Percentiles rank a stretch among this genome's conserved stretches.
Conservation (phyloP, 2,113 vertebrate species). For the Bucco capensis region DNA sequence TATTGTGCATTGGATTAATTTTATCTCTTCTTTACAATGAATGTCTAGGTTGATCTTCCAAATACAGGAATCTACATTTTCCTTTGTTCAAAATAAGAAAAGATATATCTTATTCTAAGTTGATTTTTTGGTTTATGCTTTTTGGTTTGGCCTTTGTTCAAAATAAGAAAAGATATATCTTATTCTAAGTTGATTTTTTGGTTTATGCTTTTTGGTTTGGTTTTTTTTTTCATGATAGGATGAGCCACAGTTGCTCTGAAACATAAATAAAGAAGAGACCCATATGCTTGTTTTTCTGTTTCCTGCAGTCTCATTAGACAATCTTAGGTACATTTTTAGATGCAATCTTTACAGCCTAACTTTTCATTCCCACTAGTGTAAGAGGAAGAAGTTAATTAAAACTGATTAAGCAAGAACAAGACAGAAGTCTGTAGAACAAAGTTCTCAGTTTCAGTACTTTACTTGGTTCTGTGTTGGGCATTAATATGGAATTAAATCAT, state of each 20-base stretch:
- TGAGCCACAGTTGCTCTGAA: neutral
- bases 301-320: neutral
- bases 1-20: neutral
- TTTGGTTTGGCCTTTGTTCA: neutral
- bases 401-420: neutral
- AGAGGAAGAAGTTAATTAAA: neutral
- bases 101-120: neutral
- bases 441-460: neutral
- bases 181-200: neutral
- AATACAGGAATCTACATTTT: neutral
- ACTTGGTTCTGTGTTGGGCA: neutral
- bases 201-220: no score
- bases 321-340: neutral
- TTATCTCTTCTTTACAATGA: neutral
- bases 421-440: neutral
- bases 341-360: neutral
- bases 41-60: neutral
- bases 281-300: neutral
- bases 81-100: neutral
- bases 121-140: no score
- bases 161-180: neutral
- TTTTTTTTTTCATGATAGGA: neutral
- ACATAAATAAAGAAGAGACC: neutral
- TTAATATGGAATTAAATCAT: neutral
- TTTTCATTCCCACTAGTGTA: neutral